Evolutionary conservation across 2,888 invertebrate species (phyloP).

Genomic region (Pterostichus niger): DNA sequence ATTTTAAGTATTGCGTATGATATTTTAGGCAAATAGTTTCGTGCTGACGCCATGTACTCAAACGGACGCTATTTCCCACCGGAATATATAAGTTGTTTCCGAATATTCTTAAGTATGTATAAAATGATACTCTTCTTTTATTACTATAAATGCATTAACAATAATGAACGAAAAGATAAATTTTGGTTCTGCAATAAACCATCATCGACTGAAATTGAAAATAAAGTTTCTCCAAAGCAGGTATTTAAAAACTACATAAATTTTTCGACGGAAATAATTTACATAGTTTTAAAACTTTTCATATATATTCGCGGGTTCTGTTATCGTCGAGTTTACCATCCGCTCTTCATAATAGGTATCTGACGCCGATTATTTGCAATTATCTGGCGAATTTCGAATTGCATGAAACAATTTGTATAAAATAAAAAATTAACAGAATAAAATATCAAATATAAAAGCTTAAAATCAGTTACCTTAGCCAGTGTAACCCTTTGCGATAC

Average conservation of each 20-base stretch:
- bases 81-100: constrained; percentile 8
- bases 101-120: constrained; percentile 12
- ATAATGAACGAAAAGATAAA: not conserved
- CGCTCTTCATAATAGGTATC: no score
- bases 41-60: not conserved
- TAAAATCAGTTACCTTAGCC: no score
- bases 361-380: no score
- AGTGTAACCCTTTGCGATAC: no score
- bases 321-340: not conserved
- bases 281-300: no score
- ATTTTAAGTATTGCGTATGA: not conserved
- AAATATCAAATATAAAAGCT: no score
- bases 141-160: not conserved
- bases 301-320: not conserved
- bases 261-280: no score
- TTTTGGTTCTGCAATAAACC: constrained; percentile 16
- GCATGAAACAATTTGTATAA: no score
- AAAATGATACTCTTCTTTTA: not conserved
- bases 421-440: no score
- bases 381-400: no score
- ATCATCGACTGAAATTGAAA: not conserved
- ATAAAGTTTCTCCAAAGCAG: not conserved
- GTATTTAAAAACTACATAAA: constrained; percentile 7
- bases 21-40: not conserved
- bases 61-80: constrained; percentile 17